Evolutionary conservation across 2,113 vertebrate species (phyloP).

Genomic region (Cryptotis parvus): DNA sequence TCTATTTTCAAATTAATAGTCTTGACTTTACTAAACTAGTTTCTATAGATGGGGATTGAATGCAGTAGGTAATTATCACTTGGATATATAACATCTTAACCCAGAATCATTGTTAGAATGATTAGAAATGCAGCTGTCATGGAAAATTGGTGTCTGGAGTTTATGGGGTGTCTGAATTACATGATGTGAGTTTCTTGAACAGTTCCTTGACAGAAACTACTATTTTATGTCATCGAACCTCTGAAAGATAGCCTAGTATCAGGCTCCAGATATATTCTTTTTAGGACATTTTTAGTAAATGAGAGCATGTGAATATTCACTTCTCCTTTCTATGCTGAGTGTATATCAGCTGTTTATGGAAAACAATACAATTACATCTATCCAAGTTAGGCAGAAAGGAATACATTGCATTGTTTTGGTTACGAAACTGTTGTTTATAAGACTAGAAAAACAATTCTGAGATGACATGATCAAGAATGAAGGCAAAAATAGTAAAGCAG

Average conservation of each 20-base stretch:
- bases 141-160: background rate
- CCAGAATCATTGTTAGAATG: background rate
- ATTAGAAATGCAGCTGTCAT: constrained; percentile 1
- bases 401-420: background rate
- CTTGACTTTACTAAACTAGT: background rate
- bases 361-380: background rate
- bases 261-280: background rate
- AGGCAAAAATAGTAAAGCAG: constrained; percentile 33
- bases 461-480: constrained; percentile 9
- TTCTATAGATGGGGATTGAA: background rate
- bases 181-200: background rate
- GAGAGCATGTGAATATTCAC: background rate
- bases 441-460: constrained; percentile 13
- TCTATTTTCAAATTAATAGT: background rate
- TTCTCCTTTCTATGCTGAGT: background rate
- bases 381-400: background rate
- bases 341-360: background rate
- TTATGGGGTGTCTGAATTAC: background rate
- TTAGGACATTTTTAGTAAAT: background rate
- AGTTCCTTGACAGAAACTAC: background rate
- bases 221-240: background rate
- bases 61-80: background rate
- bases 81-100: constrained; percentile 3
- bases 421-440: background rate
- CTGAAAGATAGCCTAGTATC: background rate